Conservation (phyloP, 2,113 vertebrate species). For the Sinocyclocheilus maitianheensis region DNA sequence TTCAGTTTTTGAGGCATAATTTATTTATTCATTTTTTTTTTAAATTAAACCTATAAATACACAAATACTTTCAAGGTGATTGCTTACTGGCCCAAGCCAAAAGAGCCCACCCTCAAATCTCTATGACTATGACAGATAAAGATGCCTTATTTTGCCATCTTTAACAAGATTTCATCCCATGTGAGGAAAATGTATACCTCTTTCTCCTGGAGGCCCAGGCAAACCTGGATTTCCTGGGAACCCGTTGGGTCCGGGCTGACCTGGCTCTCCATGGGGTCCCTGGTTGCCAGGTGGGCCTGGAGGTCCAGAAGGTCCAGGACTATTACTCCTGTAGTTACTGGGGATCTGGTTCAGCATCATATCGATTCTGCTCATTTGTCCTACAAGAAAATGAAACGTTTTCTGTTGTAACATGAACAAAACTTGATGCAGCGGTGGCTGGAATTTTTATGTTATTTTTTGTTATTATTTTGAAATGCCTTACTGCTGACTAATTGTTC, state of each 20-base stretch:
- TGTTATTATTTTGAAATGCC: neutral
- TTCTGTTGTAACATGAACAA: neutral
- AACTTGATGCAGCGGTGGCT: too few relatives aligned
- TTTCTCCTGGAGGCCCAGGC: conserved; percentile 90
- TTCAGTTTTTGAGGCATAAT: neutral
- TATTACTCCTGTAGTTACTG: conserved; percentile 88
- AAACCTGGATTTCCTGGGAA: conserved; percentile 89
- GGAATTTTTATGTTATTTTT: too few relatives aligned
- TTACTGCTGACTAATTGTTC: conserved; percentile 97
- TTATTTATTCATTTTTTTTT: too few relatives aligned
- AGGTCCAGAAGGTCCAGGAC: conserved; percentile 88
- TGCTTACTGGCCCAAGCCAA: too few relatives aligned
- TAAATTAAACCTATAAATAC: too few relatives aligned
- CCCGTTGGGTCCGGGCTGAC: conserved; percentile 84
- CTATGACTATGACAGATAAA: neutral
- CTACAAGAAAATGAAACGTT: conserved; percentile 67
- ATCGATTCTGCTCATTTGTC: conserved; percentile 94
- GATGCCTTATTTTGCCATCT: neutral
- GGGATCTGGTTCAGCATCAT: conserved; percentile 98
- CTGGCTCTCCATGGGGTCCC: conserved; percentile 88
- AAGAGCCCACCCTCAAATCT: neutral
- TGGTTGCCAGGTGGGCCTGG: conserved; percentile 84
- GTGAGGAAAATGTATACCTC: conserved; percentile 74
- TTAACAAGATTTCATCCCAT: neutral
- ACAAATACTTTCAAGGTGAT: too few relatives aligned